A percentile compares a stretch with the other conserved stretches of the same genome.
These are phyloP conservation scores for Prosopocoilus inquinatus DNA, from an alignment of 2,888 invertebrate genomes.

Conservation along the genomic window DNA sequence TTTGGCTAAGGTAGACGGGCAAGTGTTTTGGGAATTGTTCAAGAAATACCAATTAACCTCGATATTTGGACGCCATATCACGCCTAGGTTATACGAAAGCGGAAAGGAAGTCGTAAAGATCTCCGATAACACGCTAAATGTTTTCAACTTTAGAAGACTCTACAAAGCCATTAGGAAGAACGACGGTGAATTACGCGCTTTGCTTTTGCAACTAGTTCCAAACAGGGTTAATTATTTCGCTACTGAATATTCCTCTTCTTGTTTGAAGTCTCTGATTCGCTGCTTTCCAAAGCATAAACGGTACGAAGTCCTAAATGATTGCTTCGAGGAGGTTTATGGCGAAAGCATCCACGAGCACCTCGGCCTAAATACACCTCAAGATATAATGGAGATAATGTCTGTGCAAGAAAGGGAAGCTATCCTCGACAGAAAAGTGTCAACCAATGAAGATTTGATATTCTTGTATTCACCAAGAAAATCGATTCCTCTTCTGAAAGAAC, in stretches of 20 bases:
- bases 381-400: slow-evolving; percentile 3
- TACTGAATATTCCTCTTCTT: neutral
- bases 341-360: neutral
- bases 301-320: neutral
- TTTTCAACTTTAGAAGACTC: slow-evolving; percentile 1
- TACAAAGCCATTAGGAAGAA: slow-evolving; percentile 3
- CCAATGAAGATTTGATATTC: slow-evolving; percentile 3
- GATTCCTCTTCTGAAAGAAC: slow-evolving; percentile 8
- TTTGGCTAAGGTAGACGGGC: slow-evolving; percentile 5
- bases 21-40: slow-evolving; percentile 9
- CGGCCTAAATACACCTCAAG: slow-evolving; percentile 2
- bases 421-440: slow-evolving; percentile 1
- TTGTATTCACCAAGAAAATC: slow-evolving; percentile 3
- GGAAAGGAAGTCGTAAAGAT: neutral
- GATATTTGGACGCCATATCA: slow-evolving; percentile 9
- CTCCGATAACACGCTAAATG: neutral
- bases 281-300: neutral
- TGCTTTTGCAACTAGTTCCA: slow-evolving; percentile 8
- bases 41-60: slow-evolving; percentile 8
- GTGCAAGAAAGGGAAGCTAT: too few relatives aligned
- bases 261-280: neutral
- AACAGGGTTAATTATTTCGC: slow-evolving; percentile 3
- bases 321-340: slow-evolving; percentile 6
- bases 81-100: slow-evolving; percentile 7
- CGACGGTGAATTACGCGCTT: slow-evolving; percentile 1